Evolutionary conservation across 2,888 invertebrate species (phyloP).

Genomic region (Metellina segmentata): DNA sequence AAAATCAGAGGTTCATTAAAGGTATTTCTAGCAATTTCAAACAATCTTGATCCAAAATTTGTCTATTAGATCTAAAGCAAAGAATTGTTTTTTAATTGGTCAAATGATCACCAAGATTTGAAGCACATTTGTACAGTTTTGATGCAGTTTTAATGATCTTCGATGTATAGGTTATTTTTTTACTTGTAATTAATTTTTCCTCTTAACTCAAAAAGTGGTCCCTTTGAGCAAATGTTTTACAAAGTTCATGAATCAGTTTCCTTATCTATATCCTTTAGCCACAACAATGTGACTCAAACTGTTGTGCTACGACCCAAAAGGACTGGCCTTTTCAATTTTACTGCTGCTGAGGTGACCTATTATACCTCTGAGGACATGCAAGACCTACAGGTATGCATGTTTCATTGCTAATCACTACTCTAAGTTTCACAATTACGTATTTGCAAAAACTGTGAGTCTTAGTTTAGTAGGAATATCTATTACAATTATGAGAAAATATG

Average conservation of each 20-base stretch:
- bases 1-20: no score
- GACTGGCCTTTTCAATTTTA: constrained; percentile 96
- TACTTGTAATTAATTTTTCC: background rate
- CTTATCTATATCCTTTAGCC: constrained; percentile 80
- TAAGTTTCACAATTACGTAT: background rate
- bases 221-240: background rate
- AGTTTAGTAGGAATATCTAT: background rate
- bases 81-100: no score
- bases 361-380: constrained; percentile 90
- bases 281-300: constrained; percentile 95
- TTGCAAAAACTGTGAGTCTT: background rate
- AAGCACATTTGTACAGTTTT: no score
- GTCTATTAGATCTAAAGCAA: no score
- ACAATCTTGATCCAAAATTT: no score
- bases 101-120: no score
- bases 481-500: background rate
- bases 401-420: background rate
- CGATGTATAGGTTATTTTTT: no score
- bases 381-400: constrained; percentile 83
- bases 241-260: background rate
- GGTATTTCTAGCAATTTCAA: no score
- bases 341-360: constrained; percentile 95
- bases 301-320: constrained; percentile 94
- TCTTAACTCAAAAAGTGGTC: background rate
- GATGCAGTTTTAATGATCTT: no score